Conservation (phyloP, 2,797 vertebrate genomes). For the Epinephelus coioides region DNA sequence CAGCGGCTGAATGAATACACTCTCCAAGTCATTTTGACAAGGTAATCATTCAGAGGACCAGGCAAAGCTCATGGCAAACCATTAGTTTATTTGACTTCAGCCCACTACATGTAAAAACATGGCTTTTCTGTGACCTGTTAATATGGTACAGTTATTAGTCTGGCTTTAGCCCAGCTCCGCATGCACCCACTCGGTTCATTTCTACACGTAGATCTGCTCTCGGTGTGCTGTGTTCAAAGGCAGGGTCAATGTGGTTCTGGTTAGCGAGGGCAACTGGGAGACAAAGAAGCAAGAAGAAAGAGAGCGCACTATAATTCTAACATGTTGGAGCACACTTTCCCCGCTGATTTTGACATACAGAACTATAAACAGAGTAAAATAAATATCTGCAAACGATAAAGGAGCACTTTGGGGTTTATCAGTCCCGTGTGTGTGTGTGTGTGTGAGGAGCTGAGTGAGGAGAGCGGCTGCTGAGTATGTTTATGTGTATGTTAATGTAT, state of each 20-base stretch:
- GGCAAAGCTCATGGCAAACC: slow-evolving; percentile 56
- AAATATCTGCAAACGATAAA: slow-evolving; percentile 79
- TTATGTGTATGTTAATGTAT: slow-evolving; percentile 40
- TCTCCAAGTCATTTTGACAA: slow-evolving; percentile 70
- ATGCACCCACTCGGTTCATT: slow-evolving; percentile 44
- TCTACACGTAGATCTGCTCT: slow-evolving; percentile 59
- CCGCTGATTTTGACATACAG: slow-evolving; percentile 67
- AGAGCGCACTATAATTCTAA: slow-evolving; percentile 68
- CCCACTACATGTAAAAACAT: slow-evolving; percentile 76
- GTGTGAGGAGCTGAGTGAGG: slow-evolving; percentile 29
- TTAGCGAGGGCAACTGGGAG: slow-evolving; percentile 70
- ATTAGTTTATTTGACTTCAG: slow-evolving; percentile 80
- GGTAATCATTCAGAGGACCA: slow-evolving; percentile 67
- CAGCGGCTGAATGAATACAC: slow-evolving; percentile 57
- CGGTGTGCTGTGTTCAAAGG: slow-evolving; percentile 61
- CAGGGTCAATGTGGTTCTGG: slow-evolving; percentile 79
- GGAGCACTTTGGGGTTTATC: slow-evolving; percentile 70
- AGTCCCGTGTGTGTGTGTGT: slow-evolving; percentile 43
- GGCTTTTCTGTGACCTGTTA: slow-evolving; percentile 74
- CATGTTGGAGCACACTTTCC: slow-evolving; percentile 72
- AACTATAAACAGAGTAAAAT: slow-evolving; percentile 76
- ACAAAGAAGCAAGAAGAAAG: slow-evolving; percentile 66
- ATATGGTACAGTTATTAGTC: slow-evolving; percentile 77
- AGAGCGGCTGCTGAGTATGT: slow-evolving; percentile 32
- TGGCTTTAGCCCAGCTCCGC: slow-evolving; percentile 62